phyloP scores from a whole-genome alignment of 2,113 vertebrate species.

The Carassius auratus region DNA sequence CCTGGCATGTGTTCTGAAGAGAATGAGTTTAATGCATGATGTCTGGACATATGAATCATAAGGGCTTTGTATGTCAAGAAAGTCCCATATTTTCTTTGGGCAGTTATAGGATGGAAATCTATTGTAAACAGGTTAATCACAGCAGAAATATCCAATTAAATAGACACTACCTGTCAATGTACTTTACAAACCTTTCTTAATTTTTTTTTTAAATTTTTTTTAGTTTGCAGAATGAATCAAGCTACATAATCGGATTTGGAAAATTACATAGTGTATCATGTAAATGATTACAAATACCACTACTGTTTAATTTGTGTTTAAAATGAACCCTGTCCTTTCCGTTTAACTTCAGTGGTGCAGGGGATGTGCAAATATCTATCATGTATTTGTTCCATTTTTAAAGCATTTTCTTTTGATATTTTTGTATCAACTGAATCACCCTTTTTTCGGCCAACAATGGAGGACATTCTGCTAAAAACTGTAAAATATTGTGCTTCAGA shows the following conservation, averaged over 20 bases:
- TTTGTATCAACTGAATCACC: slow-evolving; percentile 51
- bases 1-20: slow-evolving; percentile 54
- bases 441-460: slow-evolving; percentile 40
- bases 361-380: slow-evolving; percentile 47
- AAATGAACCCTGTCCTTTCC: slow-evolving; percentile 51
- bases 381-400: slow-evolving; percentile 38
- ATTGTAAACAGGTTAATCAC: slow-evolving; percentile 1
- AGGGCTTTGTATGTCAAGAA: slow-evolving; percentile 58
- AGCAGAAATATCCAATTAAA: slow-evolving; percentile 10
- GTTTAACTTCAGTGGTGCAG: slow-evolving; percentile 51
- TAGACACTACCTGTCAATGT: not conserved
- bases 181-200: not conserved
- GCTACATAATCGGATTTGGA: not conserved
- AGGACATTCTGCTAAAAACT: slow-evolving; percentile 28
- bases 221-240: not conserved
- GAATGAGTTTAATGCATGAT: slow-evolving; percentile 59
- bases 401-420: slow-evolving; percentile 49
- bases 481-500: slow-evolving; percentile 55
- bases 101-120: slow-evolving; percentile 13
- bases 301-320: slow-evolving; percentile 10
- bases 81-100: slow-evolving; percentile 19
- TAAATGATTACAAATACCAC: slow-evolving; percentile 9
- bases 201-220: not conserved
- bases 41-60: slow-evolving; percentile 45
- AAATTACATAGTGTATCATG: slow-evolving; percentile 3